phyloP scores from a whole-genome alignment of 1,140 invertebrate species.

The Trichoplusia ni region DNA sequence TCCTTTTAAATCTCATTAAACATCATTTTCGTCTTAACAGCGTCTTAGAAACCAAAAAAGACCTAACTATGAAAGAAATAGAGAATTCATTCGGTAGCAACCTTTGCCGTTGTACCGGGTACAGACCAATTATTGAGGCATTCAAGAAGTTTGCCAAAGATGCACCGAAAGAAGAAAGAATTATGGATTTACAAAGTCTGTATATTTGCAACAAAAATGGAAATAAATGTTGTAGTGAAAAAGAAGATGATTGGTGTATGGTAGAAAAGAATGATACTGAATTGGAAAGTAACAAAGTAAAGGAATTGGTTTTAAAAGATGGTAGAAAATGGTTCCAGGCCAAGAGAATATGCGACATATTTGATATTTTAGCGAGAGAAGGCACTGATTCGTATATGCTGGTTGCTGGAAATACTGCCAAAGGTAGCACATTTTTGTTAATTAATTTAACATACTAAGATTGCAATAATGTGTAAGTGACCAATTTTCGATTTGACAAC shows the following conservation, averaged over 20 bases:
- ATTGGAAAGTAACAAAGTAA: slow-evolving; percentile 21
- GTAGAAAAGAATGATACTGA: slow-evolving; percentile 19
- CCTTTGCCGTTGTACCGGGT: slow-evolving; percentile 91
- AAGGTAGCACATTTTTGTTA: neutral
- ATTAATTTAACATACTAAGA: neutral
- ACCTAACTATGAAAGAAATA: slow-evolving; percentile 83
- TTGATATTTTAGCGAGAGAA: slow-evolving; percentile 53
- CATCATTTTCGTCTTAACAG: slow-evolving; percentile 41
- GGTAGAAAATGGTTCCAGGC: slow-evolving; percentile 61
- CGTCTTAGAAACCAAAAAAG: slow-evolving; percentile 60
- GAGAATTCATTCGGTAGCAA: slow-evolving; percentile 88
- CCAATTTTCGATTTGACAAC: too few species aligned
- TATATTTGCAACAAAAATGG: slow-evolving; percentile 23
- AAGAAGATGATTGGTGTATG: neutral
- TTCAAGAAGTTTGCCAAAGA: slow-evolving; percentile 87
- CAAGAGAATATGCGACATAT: slow-evolving; percentile 54
- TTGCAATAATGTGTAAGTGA: too few species aligned
- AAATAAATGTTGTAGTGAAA: neutral
- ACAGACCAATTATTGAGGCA: slow-evolving; percentile 89
- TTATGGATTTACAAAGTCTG: slow-evolving; percentile 64
- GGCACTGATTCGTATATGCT: slow-evolving; percentile 76
- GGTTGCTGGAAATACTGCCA: slow-evolving; percentile 80
- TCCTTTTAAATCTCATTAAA: too few species aligned
- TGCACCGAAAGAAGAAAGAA: too few species aligned
- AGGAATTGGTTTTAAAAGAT: slow-evolving; percentile 59